phyloP scores from a whole-genome alignment of 2,888 invertebrate species.

The Auanema freiburgensis region DNA sequence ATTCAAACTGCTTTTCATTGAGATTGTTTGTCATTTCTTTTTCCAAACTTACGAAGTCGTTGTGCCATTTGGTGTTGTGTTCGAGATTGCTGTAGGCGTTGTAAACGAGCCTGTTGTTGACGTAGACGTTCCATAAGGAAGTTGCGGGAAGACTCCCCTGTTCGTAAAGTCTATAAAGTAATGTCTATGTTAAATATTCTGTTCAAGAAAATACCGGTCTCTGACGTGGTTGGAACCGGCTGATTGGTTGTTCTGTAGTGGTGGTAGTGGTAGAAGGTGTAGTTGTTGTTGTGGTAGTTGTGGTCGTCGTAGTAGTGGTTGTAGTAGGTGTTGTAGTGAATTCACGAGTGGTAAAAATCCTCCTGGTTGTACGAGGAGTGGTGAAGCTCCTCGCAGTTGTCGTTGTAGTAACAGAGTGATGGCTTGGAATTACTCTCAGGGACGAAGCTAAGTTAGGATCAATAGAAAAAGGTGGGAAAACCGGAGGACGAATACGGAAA shows the following conservation, averaged over 20 bases:
- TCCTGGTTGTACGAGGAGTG: not conserved
- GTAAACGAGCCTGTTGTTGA: constrained; percentile 5
- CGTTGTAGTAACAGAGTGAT: not conserved
- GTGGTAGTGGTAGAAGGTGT: too few species aligned
- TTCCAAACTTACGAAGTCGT: not conserved
- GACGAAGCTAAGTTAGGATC: not conserved
- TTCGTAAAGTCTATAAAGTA: too few species aligned
- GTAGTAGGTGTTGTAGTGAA: constrained; percentile 11
- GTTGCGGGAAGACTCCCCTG: too few species aligned
- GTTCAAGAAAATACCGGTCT: too few species aligned
- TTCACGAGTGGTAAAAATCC: not conserved
- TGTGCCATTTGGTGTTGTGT: not conserved
- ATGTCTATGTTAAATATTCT: too few species aligned
- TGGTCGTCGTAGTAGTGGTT: constrained; percentile 5
- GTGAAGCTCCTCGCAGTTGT: too few species aligned
- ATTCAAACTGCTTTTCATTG: too few species aligned
- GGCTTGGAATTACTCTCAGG: too few species aligned
- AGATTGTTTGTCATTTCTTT: too few species aligned
- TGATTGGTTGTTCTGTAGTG: too few species aligned
- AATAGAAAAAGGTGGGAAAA: not conserved
- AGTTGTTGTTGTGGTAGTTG: too few species aligned
- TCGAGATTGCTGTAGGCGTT: not conserved
- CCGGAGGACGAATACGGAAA: constrained; percentile 4
- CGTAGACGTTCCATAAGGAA: not conserved
- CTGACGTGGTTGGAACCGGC: too few species aligned